Conservation (phyloP, 2,888 invertebrate genomes). For the Platerodrilus igneus region DNA sequence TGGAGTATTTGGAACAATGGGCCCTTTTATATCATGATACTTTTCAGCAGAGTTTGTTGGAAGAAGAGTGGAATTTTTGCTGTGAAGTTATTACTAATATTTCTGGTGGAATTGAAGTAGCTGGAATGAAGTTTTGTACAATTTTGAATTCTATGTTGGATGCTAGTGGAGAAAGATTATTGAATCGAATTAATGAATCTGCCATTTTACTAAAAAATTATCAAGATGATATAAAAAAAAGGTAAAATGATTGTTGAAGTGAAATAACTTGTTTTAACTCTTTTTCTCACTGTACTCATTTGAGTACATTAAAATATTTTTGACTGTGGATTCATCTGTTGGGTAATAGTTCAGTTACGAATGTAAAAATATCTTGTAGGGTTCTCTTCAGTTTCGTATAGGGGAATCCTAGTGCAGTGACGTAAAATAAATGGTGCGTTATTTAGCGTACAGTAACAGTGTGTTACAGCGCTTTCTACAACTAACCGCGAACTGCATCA, state of each 20-base stretch:
- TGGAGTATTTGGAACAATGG: slow-evolving; percentile 82
- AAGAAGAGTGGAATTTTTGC: slow-evolving; percentile 86
- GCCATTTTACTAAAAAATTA: slow-evolving; percentile 34
- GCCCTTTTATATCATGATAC: slow-evolving; percentile 63
- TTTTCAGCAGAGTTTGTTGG: slow-evolving; percentile 70
- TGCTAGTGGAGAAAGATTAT: slow-evolving; percentile 49
- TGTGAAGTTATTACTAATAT: slow-evolving; percentile 74
- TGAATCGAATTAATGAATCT: slow-evolving; percentile 48
- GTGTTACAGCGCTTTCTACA: too few relatives aligned
- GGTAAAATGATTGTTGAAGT: slow-evolving; percentile 38
- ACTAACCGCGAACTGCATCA: too few relatives aligned
- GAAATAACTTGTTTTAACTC: too few relatives aligned
- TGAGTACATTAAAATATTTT: too few relatives aligned
- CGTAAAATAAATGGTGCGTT: too few relatives aligned
- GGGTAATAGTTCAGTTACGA: too few relatives aligned
- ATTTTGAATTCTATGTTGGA: slow-evolving; percentile 51
- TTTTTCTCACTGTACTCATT: too few relatives aligned
- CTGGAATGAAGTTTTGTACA: slow-evolving; percentile 70
- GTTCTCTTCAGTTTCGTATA: too few relatives aligned
- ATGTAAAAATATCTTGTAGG: too few relatives aligned
- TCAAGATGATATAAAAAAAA: slow-evolving; percentile 36
- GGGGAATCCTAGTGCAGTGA: too few relatives aligned
- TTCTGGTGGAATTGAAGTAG: slow-evolving; percentile 66
- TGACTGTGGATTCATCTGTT: too few relatives aligned
- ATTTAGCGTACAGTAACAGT: too few relatives aligned